phyloP scores from a whole-genome alignment of 2,888 invertebrate species.

The Nymphalis polychloros region DNA sequence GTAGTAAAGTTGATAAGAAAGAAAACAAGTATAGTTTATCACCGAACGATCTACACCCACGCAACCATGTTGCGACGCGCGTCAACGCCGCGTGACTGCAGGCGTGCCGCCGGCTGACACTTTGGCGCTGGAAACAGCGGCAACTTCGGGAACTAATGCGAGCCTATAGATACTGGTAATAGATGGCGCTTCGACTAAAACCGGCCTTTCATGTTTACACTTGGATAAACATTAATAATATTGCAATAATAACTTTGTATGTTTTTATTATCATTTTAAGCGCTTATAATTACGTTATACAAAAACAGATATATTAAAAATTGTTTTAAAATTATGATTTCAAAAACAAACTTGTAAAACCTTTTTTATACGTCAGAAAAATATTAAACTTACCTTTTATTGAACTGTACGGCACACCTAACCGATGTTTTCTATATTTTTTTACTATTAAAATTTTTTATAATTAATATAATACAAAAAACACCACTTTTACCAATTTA shows the following conservation, averaged over 20 bases:
- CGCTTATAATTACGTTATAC: background rate
- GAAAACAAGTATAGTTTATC: constrained; percentile 73
- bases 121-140: constrained; percentile 61
- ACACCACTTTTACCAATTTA: constrained; percentile 33
- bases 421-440: background rate
- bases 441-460: background rate
- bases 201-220: constrained; percentile 38
- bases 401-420: background rate
- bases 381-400: constrained; percentile 20
- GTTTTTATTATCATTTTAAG: background rate
- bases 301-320: background rate
- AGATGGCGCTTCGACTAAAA: constrained; percentile 60
- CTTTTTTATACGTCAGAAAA: background rate
- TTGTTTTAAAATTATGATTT: background rate
- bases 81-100: constrained; percentile 81
- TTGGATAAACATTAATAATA: constrained; percentile 30
- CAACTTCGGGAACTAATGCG: constrained; percentile 50
- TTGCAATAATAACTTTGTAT: background rate
- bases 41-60: constrained; percentile 74
- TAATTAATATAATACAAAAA: constrained; percentile 7
- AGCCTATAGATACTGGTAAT: constrained; percentile 30
- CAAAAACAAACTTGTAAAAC: background rate
- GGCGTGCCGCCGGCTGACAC: constrained; percentile 75
- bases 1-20: constrained; percentile 63
- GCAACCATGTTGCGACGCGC: constrained; percentile 76